Conservation (phyloP, 2,113 vertebrate species). For the Mirza zaza region DNA sequence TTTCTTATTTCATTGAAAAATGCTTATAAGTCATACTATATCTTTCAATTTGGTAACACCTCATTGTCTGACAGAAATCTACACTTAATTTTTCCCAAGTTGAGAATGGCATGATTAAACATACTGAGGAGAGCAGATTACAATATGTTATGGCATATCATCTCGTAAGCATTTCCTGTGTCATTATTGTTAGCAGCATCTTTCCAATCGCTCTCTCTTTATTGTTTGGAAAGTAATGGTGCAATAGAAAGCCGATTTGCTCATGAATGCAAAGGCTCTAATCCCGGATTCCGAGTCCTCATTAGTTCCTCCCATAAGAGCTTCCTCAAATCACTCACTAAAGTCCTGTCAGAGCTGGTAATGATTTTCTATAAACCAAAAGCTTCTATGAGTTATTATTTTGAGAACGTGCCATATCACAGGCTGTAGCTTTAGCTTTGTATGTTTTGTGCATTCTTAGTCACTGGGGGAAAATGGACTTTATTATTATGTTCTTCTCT, state of each 20-base stretch:
- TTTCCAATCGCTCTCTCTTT: not conserved
- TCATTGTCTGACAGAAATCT: not conserved
- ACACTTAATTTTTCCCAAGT: not conserved
- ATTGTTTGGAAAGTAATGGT: not conserved
- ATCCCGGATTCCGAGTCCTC: not conserved
- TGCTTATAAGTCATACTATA: not conserved
- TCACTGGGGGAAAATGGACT: not conserved
- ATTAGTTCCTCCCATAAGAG: not conserved
- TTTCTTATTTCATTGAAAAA: not conserved
- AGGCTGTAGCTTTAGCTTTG: not conserved
- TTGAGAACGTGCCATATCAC: not conserved
- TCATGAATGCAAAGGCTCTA: not conserved
- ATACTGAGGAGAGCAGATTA: not conserved
- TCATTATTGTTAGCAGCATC: not conserved
- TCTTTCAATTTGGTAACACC: not conserved
- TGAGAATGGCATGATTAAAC: not conserved
- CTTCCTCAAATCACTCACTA: not conserved
- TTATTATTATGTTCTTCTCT: not conserved
- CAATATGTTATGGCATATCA: not conserved
- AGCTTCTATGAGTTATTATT: constrained; percentile 49
- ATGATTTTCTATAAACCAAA: constrained; percentile 57
- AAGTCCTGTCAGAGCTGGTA: not conserved
- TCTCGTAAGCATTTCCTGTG: not conserved
- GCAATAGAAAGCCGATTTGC: not conserved
- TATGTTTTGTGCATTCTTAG: constrained; percentile 38